phyloP scores from a whole-genome alignment of 2,888 invertebrate species.

The Zootermopsis nevadensis region DNA sequence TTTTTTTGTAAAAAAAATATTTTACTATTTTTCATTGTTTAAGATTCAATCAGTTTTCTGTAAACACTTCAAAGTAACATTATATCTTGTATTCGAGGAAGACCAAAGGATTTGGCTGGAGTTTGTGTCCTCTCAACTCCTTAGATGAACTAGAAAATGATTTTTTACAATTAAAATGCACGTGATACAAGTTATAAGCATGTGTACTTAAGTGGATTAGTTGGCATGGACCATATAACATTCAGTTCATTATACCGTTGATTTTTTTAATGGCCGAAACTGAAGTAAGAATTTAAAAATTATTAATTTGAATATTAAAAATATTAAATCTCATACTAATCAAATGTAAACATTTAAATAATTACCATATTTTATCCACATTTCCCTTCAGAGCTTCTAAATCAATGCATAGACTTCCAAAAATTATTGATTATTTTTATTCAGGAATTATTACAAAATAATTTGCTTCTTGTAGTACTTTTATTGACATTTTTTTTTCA shows the following conservation, averaged over 20 bases:
- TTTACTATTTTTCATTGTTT: neutral
- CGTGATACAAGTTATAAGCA: neutral
- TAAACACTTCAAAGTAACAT: neutral
- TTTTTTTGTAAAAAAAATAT: no score
- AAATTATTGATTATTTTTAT: neutral
- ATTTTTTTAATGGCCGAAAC: neutral
- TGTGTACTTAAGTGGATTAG: neutral
- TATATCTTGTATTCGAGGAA: neutral
- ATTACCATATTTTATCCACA: neutral
- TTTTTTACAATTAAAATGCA: neutral
- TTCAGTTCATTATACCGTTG: neutral
- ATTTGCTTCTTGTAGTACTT: slow-evolving; percentile 12
- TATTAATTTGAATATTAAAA: neutral
- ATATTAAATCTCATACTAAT: slow-evolving; percentile 4
- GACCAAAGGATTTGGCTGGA: slow-evolving; percentile 4
- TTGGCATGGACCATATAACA: neutral
- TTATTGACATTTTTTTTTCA: slow-evolving; percentile 16
- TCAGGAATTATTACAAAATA: neutral
- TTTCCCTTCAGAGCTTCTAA: neutral
- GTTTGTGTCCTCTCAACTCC: neutral
- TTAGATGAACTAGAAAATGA: neutral
- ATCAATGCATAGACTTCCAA: neutral
- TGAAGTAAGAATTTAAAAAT: neutral
- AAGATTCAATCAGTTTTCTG: neutral
- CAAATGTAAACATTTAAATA: neutral